Conservation (phyloP, 2,113 vertebrate genomes). For the Ceuthmochares aereus region DNA sequence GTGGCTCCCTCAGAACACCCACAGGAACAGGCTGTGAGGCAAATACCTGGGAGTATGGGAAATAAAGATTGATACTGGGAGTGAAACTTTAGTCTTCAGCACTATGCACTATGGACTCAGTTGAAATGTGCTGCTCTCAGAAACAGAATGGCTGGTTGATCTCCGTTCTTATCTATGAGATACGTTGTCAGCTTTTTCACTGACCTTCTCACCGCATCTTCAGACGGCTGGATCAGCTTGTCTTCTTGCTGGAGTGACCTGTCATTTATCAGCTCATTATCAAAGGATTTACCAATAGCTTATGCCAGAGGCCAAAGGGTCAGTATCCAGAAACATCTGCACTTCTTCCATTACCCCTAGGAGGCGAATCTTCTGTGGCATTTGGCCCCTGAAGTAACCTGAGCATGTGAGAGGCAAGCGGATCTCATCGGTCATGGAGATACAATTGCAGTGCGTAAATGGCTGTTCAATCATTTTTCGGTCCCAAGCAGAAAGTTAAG, state of each 20-base stretch:
- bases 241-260: background rate
- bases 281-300: background rate
- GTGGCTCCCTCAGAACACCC: background rate
- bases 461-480: background rate
- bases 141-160: background rate
- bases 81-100: background rate
- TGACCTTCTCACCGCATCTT: background rate
- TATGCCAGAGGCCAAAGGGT: background rate
- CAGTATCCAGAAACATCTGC: background rate
- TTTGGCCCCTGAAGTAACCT: background rate
- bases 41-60: background rate
- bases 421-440: background rate
- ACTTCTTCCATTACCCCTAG: background rate
- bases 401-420: background rate
- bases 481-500: background rate
- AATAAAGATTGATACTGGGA: background rate
- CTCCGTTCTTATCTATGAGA: background rate
- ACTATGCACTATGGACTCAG: background rate
- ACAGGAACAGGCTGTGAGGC: background rate
- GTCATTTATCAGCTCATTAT: background rate
- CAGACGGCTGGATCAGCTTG: background rate
- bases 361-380: background rate
- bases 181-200: background rate
- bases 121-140: background rate
- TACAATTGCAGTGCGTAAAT: background rate